Conservation (phyloP, 2,888 invertebrate species). For the Scaptomyza reducta region DNA sequence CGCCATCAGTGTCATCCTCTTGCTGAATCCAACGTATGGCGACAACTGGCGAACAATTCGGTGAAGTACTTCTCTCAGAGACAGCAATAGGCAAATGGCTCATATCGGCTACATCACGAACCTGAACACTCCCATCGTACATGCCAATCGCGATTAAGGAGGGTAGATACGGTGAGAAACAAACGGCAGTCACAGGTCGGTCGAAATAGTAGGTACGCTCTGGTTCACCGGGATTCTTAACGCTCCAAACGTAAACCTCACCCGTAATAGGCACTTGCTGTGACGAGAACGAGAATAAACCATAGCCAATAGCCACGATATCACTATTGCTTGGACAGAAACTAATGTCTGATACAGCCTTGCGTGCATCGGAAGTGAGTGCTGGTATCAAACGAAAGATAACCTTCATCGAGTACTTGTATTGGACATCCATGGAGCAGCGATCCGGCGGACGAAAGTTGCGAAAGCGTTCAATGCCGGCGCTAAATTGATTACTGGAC, state of each 20-base stretch:
- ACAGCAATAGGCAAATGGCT: conserved; percentile 85
- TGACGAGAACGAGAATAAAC: conserved; percentile 87
- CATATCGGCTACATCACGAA: conserved; percentile 88
- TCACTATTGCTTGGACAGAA: conserved; percentile 89
- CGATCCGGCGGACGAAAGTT: conserved; percentile 87
- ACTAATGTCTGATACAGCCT: conserved; percentile 87
- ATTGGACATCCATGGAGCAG: conserved; percentile 86
- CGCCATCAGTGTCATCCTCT: conserved; percentile 34
- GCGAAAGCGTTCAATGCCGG: conserved; percentile 88
- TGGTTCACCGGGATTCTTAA: conserved; percentile 91
- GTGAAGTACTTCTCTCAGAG: conserved; percentile 86
- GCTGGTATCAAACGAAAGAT: conserved; percentile 88
- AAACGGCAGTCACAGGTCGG: conserved; percentile 88
- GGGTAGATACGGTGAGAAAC: conserved; percentile 89
- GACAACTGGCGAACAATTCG: conserved; percentile 88
- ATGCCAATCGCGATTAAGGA: conserved; percentile 91
- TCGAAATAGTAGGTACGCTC: conserved; percentile 88
- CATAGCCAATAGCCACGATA: conserved; percentile 91
- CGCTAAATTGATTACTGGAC: conserved; percentile 87
- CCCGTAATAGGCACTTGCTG: conserved; percentile 86
- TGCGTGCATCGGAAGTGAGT: conserved; percentile 81
- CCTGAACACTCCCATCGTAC: conserved; percentile 89
- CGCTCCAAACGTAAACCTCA: conserved; percentile 90
- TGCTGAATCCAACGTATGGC: conserved; percentile 87
- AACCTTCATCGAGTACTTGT: conserved; percentile 87